Evolutionary conservation across 2,113 vertebrate species (phyloP), one percentile per base, ranked within the genome.

Genomic region (Amblyornis subalaris): DNA sequence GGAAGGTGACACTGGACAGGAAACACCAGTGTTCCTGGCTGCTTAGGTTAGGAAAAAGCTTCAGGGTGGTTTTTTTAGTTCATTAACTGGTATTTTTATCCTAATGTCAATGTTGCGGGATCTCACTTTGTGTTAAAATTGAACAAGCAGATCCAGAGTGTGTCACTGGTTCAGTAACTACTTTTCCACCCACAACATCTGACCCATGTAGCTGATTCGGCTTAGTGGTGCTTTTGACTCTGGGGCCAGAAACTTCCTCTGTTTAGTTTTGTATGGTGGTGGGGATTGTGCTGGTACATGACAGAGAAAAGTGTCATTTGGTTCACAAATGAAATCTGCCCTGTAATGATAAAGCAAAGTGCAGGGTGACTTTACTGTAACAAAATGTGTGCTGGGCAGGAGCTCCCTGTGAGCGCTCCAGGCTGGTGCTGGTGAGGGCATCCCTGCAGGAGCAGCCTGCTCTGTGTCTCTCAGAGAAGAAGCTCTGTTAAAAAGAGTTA

Each of bases 201-300:
- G 94, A 95, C 50, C 54, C 14, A 22, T 0, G 0, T 4, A 45
- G 93, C 83, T 96, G 91, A 96, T 51, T 60, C 1, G 2, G 78
- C 71, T 81, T 19, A 26, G 58, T 77, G 71, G 9, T 11, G 20
- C 47, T 92, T 94, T 74, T 83, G 72, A 47, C 62, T 94, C 54
- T 57, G 31, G 11, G 42, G 24, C 92, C 70, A n/a, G 90, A 93
- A 95, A 58, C 66, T 92, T 91, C 92, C 51, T 71, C 29, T 51
- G 1, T 44, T 76, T 50, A 31, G n/a, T 51, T 88, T 38, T 76
- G 29, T 29, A 74, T 40, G 45, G 24, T 42, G 29, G 10, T 73
- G 57, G n/a, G 75, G 92, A 89, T 79, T 91, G 72, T 92, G 90
- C 90, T 91, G 55, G 84, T 61, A 55, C 11, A 2, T 16, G 67